Evolutionary conservation across 1,140 invertebrate genomes (phyloP), one percentile per base, ranked within the genome.

Genomic region (Habropoda laboriosa): DNA sequence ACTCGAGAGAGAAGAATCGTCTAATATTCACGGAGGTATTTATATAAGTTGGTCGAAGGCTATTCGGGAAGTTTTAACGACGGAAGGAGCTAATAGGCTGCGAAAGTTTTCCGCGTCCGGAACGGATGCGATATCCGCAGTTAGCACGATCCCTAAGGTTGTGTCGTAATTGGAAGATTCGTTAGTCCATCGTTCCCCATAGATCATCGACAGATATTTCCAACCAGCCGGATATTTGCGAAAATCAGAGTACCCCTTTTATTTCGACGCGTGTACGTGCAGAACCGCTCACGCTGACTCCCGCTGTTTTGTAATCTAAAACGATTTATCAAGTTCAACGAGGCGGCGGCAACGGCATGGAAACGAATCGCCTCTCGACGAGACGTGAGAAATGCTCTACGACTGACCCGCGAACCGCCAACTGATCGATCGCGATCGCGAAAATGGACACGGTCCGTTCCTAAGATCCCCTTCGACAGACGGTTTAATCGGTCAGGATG

Each of bases 41-140:
- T 83, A 72, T 80, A 74, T 38, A 83, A 83, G 71, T 80, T 80
- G 8, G 21, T 18, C 49, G 76, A 51, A 72, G 57, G 77, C 71
- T 53, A 72, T 83, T 66, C 58, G 60, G 64, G 57, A 85, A 85
- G 81, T 85, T 85, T 83, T 85, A 85, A 85, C 75, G 82, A 82
- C 76, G 47, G 82, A 60, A 80, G 61, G 67, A 53, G 71, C 61
- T 68, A 76, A 82, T 80, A 81, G 63, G 80, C 75, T 63, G 58
- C 16, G 63, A 83, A 79, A 85, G 72, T 83, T 83, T 74, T 21
- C 42, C 51, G 55, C 42, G 64, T 79, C 55, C 63, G 55, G 63
- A 30, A 68, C 66, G 57, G 79, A 76, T 67, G 27, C 72, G 53
- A 60, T 64, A 55, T 32, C 55, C 53, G 21, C 53, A 45, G 75